Evolutionary conservation across 2,113 vertebrate genomes (phyloP), one percentile per base, ranked within the genome.

Genomic region (Brachyhypopomus gauderio): DNA sequence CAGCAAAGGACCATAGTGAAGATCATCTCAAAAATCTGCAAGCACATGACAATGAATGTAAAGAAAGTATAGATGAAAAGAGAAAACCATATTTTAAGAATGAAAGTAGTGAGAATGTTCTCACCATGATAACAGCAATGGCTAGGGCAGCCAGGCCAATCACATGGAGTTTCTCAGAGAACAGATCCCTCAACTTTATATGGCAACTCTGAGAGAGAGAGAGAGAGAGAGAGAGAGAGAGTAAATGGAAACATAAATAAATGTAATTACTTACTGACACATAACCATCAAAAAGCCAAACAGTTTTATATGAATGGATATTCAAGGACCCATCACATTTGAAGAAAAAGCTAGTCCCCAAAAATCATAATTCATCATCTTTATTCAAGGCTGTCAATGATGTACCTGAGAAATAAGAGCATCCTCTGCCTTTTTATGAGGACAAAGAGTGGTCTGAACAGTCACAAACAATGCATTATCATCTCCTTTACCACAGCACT

Each of bases 61-160:
- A 30, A 55, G 36, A 41, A 56, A 20, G 27, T 16, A 70, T 1
- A 41, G 41, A 76, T 36, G 14, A 75, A 20, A 69, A 70, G 1
- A 75, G 5, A 79, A 71, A 23, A 41, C 7, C 2, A 7, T 52
- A 1, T 72, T 64, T 73, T 27, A 20, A 20, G 30, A 34, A 45
- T 63, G 12, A 30, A 83, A 38, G 36, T 5, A 45, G 45, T 69
- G 27, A 55, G 82, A 59, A 62, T 4, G 11, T 55, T 48, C 95
- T 93, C 89, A 98, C 97, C 97, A 99, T 98, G 89, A 99, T 99
- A 83, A 97, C 94, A 0, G 96, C 97, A 0, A 99, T 96, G 84
- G 95, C 95, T 0, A 98, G 88, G 1, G 97, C 96, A 1, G 94
- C 96, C 0, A 98, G 95, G 59, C 97, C 97, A 0, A 99, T 97